phyloP scores from a whole-genome alignment of 2,888 invertebrate genomes.

The Pachydiplax longipennis region DNA sequence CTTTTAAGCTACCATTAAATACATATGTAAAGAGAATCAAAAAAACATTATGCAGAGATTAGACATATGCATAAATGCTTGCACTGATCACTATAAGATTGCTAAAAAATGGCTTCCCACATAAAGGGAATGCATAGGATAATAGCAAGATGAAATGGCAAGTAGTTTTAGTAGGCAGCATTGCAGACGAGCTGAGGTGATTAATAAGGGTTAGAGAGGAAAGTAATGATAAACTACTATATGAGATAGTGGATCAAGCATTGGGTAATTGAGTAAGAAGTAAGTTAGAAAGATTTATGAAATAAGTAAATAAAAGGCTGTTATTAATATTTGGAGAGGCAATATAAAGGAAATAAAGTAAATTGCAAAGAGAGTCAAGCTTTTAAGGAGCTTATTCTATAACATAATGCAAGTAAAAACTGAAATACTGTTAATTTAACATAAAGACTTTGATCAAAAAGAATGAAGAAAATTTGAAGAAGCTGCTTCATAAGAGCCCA shows the following conservation, averaged over 20 bases:
- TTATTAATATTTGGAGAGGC: neutral
- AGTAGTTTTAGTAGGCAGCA: neutral
- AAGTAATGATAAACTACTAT: constrained; percentile 13
- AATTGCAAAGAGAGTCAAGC: neutral
- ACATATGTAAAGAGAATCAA: neutral
- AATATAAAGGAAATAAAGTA: neutral
- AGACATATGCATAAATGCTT: neutral
- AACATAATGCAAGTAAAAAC: neutral
- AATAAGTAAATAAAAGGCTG: neutral
- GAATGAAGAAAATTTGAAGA: neutral
- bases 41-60: neutral
- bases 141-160: neutral
- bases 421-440: neutral
- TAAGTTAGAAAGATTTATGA: neutral
- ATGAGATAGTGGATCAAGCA: constrained; percentile 25
- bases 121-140: neutral
- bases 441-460: neutral
- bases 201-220: neutral
- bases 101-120: neutral
- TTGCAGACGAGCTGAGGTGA: neutral
- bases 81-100: constrained; percentile 19
- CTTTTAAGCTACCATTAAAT: neutral
- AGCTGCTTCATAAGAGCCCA: neutral
- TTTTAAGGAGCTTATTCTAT: neutral
- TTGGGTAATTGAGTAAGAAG: neutral